These are phyloP conservation scores for Alligator mississippiensis DNA, from an alignment of 2,113 vertebrate genomes.

Conservation along the genomic window DNA sequence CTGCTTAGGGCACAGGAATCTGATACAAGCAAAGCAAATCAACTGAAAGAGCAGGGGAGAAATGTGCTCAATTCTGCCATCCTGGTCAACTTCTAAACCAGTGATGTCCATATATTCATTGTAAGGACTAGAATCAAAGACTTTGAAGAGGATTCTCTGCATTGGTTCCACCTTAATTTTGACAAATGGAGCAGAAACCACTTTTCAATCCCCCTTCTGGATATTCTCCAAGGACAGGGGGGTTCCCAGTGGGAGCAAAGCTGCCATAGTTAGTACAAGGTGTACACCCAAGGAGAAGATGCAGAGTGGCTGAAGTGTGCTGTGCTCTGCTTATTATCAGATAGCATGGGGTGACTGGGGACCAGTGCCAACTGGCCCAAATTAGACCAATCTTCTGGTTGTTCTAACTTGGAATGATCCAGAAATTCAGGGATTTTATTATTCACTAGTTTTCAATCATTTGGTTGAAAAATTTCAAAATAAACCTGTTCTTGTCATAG, in stretches of 20 bases:
- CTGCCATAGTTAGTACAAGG: not conserved
- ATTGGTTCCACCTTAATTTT: no score
- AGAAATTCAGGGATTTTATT: not conserved
- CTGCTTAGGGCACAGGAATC: not conserved
- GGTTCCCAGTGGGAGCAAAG: not conserved
- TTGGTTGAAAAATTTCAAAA: not conserved
- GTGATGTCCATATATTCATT: not conserved
- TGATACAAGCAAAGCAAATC: not conserved
- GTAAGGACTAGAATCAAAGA: not conserved
- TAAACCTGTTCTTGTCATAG: not conserved
- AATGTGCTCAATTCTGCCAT: not conserved
- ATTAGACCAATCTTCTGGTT: not conserved
- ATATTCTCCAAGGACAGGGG: no score
- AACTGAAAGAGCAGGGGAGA: not conserved
- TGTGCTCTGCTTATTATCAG: not conserved
- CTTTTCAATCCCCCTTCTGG: no score
- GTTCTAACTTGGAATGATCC: not conserved
- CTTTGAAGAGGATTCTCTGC: no score
- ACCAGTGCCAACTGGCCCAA: not conserved
- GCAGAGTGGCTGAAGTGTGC: not conserved
- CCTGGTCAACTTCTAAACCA: not conserved
- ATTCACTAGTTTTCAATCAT: not conserved
- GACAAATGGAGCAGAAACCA: no score
- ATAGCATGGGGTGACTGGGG: not conserved
- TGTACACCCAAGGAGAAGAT: not conserved